A percentile compares a stretch with the other conserved stretches of the same genome.
Evolutionary conservation across 2,797 vertebrate species (phyloP).

Genomic region (Enteromius afrohamiltoni): DNA sequence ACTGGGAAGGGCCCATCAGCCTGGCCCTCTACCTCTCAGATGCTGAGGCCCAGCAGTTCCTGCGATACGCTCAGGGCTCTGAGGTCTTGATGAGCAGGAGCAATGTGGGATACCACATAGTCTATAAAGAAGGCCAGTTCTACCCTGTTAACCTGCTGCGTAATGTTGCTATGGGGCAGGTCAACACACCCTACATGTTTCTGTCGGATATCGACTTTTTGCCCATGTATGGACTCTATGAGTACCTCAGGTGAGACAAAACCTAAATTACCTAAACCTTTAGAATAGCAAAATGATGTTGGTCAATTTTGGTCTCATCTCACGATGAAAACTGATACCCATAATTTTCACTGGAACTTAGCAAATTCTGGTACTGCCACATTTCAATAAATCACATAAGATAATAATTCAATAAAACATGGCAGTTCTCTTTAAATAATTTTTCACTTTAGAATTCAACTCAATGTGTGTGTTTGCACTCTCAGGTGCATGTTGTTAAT

Average conservation of each 20-base stretch:
- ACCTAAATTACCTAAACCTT: no score
- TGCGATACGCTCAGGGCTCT: conserved; percentile 95
- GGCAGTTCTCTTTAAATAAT: not conserved
- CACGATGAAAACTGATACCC: not conserved
- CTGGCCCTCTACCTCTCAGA: conserved; percentile 97
- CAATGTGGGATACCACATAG: conserved; percentile 96
- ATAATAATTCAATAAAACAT: not conserved
- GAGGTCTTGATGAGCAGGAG: conserved; percentile 94
- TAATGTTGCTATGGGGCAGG: conserved; percentile 96
- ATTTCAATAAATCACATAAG: not conserved
- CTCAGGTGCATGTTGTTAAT: not conserved
- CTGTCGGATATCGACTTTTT: conserved; percentile 98
- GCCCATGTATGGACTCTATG: conserved; percentile 98
- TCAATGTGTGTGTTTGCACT: not conserved
- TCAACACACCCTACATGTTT: conserved; percentile 97
- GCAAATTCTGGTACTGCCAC: not conserved
- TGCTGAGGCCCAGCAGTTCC: conserved; percentile 97
- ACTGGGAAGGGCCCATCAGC: conserved; percentile 99
- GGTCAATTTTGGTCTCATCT: not conserved
- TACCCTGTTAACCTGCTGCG: conserved; percentile 97
- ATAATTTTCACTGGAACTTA: not conserved
- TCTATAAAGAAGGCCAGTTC: conserved; percentile 99
- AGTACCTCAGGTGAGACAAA: conserved; percentile 91
- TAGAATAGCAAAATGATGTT: not conserved
- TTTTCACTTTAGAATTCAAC: not conserved